A percentile compares a stretch with the other conserved stretches of the same genome.
phyloP scores from a whole-genome alignment of 2,888 invertebrate genomes.

The Blastobasis lacticolella region DNA sequence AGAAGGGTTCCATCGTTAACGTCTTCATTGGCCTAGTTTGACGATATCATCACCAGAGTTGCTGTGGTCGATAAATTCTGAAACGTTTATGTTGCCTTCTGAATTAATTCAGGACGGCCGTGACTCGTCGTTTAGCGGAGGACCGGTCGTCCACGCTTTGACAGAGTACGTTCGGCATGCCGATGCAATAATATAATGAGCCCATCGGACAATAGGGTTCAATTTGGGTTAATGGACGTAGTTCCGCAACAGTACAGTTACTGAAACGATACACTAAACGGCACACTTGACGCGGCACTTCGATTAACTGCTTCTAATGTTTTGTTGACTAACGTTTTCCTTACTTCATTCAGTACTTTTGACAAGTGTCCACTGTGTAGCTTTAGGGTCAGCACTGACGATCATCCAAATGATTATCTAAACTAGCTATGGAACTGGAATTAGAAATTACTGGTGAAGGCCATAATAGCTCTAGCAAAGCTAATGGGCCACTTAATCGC shows the following conservation, averaged over 20 bases:
- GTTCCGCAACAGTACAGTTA: slow-evolving; percentile 29
- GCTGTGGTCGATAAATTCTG: slow-evolving; percentile 18
- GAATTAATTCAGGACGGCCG: slow-evolving; percentile 24
- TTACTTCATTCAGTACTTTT: neutral
- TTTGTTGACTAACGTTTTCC: neutral
- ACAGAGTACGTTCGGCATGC: slow-evolving; percentile 34
- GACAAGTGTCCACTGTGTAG: neutral
- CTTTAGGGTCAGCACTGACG: too few relatives aligned
- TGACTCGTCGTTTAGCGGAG: slow-evolving; percentile 25
- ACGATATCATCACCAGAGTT: slow-evolving; percentile 40
- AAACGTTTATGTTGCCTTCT: neutral
- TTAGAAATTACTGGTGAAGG: too few relatives aligned
- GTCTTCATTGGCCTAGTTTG: neutral
- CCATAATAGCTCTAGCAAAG: too few relatives aligned
- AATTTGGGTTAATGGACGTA: slow-evolving; percentile 54
- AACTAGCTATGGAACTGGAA: too few relatives aligned
- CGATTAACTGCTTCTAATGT: slow-evolving; percentile 2
- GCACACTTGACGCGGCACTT: slow-evolving; percentile 3
- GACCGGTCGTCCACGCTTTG: slow-evolving; percentile 25
- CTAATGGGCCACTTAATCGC: too few relatives aligned
- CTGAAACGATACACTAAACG: slow-evolving; percentile 4
- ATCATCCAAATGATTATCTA: too few relatives aligned
- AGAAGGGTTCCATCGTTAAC: slow-evolving; percentile 32
- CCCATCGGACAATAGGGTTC: slow-evolving; percentile 39
- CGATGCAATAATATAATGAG: slow-evolving; percentile 36